Evolutionary conservation across 2,888 invertebrate species (phyloP), one percentile per base, ranked within the genome.

Genomic region (Leptothorax acervorum): DNA sequence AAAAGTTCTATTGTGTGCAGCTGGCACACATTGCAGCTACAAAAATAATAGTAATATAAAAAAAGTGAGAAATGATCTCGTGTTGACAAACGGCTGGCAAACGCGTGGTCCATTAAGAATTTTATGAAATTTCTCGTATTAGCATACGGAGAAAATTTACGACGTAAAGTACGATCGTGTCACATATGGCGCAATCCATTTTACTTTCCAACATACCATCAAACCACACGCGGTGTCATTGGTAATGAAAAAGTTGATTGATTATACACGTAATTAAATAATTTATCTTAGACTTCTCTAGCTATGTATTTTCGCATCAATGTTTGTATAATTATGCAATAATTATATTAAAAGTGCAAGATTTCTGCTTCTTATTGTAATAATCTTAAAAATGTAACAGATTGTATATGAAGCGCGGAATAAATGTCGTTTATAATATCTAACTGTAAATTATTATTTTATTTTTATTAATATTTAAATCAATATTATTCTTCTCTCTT

Each of bases 171-270:
- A 78, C 55, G 68, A 75, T 73, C 73, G 39, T 75, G 31, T 23
- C 60, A 66, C 63, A 81, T 83, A 85, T 83, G 70, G 63, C 42
- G 60, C 70, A 76, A 87, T 88, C 85, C 85, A 73, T 73, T 63
- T 88, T 83, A 85, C 76, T 66, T 63, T 48, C 53, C 62, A 83
- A 73, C 81, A 70, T 65, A 66, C 82, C 73, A 76, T 83, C 62
- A 81, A 51, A 42, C 42, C 42, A 28, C 74, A 62, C 71, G 55
- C 42, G 62, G 53, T 74, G 73, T 57, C 63, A 66, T 62, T 39
- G 57, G 39, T 85, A 87, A 83, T 83, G 66, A 68, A 81, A 71
- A 73, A 28, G 62, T 63, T 85, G 81, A 85, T 87, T 73, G 83
- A 83, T 83, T 66, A 57, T 53, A 62, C 66, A 62, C 8, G 63